These are phyloP conservation scores for Perca schrenkii DNA, from an alignment of 2,113 vertebrate species.

Conservation along the genomic window DNA sequence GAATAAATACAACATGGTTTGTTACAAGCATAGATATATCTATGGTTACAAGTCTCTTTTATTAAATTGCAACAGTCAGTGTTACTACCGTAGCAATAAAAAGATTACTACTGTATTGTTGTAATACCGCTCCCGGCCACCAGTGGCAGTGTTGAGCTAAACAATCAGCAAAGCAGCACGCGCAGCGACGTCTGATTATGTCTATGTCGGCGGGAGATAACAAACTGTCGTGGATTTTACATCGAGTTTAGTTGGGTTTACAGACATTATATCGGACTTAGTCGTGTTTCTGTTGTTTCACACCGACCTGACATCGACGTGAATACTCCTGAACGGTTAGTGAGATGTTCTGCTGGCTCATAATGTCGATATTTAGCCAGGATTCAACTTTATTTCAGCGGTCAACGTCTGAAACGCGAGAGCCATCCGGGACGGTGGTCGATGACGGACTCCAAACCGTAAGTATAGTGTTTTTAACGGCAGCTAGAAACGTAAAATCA, in stretches of 20 bases:
- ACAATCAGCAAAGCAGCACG: no score
- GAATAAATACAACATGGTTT: no score
- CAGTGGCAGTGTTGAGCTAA: not conserved
- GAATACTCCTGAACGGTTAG: not conserved
- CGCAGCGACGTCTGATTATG: not conserved
- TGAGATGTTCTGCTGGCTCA: not conserved
- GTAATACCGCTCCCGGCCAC: not conserved
- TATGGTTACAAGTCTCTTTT: no score
- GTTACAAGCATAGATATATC: no score
- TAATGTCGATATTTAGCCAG: no score
- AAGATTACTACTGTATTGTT: not conserved
- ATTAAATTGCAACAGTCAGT: no score
- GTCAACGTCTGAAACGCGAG: rapidly evolving
- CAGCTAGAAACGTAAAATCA: no score
- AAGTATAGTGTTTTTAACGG: no score
- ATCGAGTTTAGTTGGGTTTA: rapidly evolving
- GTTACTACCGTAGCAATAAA: no score
- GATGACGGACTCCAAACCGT: no score
- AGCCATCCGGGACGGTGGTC: not conserved
- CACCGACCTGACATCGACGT: not conserved
- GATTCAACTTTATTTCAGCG: not conserved
- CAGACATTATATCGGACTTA: no score
- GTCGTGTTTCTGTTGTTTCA: not conserved
- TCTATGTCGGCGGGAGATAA: not conserved
- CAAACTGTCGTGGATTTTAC: not conserved